phyloP scores from a whole-genome alignment of 2,888 invertebrate species.

The Epinotia bilunana region DNA sequence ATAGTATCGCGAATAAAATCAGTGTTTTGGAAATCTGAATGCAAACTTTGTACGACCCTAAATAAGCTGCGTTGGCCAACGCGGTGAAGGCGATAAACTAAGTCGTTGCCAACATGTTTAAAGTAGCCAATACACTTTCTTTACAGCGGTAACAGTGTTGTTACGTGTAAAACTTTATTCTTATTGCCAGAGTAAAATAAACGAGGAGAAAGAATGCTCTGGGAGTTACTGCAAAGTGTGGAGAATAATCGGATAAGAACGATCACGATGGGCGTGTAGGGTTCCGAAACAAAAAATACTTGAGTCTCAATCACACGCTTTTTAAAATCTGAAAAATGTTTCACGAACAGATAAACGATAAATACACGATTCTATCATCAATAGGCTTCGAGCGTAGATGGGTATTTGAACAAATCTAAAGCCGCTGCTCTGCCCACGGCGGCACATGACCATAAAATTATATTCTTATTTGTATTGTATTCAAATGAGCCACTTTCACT shows the following conservation, averaged over 20 bases:
- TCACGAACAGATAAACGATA: no score
- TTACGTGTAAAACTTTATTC: constrained; percentile 35
- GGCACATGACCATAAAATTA: no score
- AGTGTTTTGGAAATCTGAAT: constrained; percentile 10
- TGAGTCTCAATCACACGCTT: no score
- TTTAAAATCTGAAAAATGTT: no score
- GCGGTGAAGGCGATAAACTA: constrained; percentile 17
- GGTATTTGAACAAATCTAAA: no score
- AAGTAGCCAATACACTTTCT: constrained; percentile 21
- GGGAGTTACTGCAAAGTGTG: constrained; percentile 18
- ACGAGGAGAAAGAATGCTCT: constrained; percentile 27
- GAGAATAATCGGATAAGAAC: constrained; percentile 9
- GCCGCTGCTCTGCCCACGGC: no score
- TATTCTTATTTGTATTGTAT: no score
- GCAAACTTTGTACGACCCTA: constrained; percentile 1
- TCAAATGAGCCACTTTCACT: no score
- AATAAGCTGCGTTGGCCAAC: constrained; percentile 3
- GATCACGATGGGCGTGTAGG: not conserved
- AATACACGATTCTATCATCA: no score
- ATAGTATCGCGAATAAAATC: constrained; percentile 1
- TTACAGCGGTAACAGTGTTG: constrained; percentile 32
- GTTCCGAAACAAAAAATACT: not conserved
- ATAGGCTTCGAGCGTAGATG: no score
- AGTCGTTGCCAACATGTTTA: constrained; percentile 16
- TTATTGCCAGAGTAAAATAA: constrained; percentile 34